These are phyloP conservation scores for Trachymyrmex septentrionalis DNA, from an alignment of 1,140 invertebrate genomes.

Conservation along the genomic window DNA sequence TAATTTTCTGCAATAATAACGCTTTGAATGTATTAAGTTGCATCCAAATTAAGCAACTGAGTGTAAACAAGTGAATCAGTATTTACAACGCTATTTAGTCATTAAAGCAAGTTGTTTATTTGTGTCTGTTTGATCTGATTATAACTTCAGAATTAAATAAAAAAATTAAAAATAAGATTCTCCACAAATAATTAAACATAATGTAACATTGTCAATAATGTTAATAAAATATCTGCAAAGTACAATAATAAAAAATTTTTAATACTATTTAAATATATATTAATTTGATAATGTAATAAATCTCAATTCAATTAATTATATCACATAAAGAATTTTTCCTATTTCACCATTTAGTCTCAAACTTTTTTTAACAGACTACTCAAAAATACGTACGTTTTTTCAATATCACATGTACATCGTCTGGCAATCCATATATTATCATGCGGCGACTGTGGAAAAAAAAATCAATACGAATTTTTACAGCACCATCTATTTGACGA, in stretches of 20 bases:
- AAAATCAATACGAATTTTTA: constrained; percentile 11
- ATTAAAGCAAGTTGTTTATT: constrained; percentile 5
- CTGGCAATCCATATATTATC: background rate
- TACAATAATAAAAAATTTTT: background rate
- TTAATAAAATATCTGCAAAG: background rate
- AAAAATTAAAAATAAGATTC: background rate
- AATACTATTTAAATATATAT: background rate
- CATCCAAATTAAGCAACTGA: background rate
- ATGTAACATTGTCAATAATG: background rate
- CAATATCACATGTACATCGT: constrained; percentile 47
- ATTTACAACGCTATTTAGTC: background rate
- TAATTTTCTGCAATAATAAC: background rate
- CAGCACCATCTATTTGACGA: background rate
- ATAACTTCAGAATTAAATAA: background rate
- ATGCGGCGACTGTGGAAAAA: background rate
- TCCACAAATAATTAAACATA: background rate
- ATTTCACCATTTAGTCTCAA: background rate
- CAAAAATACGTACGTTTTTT: constrained; percentile 62
- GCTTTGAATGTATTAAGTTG: background rate
- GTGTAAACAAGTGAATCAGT: background rate
- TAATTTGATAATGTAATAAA: background rate
- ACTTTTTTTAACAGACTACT: constrained; percentile 62
- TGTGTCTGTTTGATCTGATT: background rate
- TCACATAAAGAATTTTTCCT: constrained; percentile 65
- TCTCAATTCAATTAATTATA: constrained; percentile 22